These are phyloP conservation scores for Parazoanthus atlanticus DNA, from an alignment of 92 coral and sea anemone genomes.

Conservation along the genomic window DNA sequence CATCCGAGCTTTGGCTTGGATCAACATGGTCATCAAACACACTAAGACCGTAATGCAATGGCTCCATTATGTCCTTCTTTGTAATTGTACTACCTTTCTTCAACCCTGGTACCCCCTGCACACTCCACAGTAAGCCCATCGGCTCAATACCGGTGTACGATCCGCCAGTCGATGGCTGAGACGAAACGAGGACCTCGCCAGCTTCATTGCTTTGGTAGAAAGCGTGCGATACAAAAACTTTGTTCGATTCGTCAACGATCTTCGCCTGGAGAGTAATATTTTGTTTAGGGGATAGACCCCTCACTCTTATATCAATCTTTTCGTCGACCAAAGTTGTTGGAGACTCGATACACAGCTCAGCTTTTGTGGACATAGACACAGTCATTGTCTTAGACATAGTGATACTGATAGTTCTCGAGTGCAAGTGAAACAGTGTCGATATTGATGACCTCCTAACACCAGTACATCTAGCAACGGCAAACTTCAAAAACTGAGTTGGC, in stretches of 20 bases:
- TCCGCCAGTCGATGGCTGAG: conserved; percentile 48
- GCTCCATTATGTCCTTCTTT: conserved; percentile 43
- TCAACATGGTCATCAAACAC: conserved; percentile 41
- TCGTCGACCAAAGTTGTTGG: conserved; percentile 41
- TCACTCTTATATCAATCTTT: conserved; percentile 34
- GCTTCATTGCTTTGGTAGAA: conserved; percentile 40
- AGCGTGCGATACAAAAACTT: conserved; percentile 49
- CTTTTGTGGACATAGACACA: background rate
- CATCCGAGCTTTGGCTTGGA: conserved; percentile 31
- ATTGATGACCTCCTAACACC: background rate
- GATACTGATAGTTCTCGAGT: background rate
- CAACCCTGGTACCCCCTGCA: conserved; percentile 14
- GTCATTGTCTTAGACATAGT: too few relatives aligned
- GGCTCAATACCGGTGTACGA: conserved; percentile 54
- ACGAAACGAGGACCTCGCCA: conserved; percentile 47
- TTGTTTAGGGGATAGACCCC: conserved; percentile 28
- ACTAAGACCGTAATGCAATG: conserved; percentile 30
- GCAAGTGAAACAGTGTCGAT: background rate
- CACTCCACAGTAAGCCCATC: conserved; percentile 60
- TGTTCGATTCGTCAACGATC: conserved; percentile 45
- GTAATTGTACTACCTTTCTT: conserved; percentile 33
- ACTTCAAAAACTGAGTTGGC: background rate
- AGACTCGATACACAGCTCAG: conserved; percentile 13
- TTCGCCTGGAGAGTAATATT: conserved; percentile 41
- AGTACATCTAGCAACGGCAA: background rate